Evolutionary conservation across 1,140 invertebrate species (phyloP), one percentile per base, ranked within the genome.

Genomic region (Formica selysi): DNA sequence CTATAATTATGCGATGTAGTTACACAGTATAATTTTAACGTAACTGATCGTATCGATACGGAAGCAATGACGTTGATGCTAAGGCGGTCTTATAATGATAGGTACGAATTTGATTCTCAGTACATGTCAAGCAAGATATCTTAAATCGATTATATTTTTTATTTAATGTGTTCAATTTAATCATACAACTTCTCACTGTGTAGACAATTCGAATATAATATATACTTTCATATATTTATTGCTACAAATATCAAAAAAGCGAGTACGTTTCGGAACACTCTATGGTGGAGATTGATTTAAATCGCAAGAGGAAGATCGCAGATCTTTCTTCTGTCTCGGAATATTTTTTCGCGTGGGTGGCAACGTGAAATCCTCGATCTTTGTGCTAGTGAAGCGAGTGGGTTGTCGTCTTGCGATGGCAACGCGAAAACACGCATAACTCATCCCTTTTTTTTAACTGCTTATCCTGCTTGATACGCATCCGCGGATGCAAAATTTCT

Each of bases 351-450:
- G 29, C 70, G 62, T 89, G 13, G 41, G 54, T 89, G 76, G 48
- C 36, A 16, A 16, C 3, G 44, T 48, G 74, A 81, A 71, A 87
- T 64, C 57, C 76, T 80, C 19, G 57, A 87, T 67, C 44, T 61
- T 88, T 48, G 54, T 57, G 57, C 11, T 51, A 6, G n/a, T 44
- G 10, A 32, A 61, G 41, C 41, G 13, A 67, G 38, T 65, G 13
- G 32, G 8, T 16, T 44, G 16, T 36, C 29, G 44, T 68, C 22
- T 29, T 41, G 19, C 61, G n/a, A 3, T 74, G 87, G 67, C 74
- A 87, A 89, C 54, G 68, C 79, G 4, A 51, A 87, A 89, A 90
- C 88, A 90, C n/a, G 38, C 41, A 80, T 73, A 89, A 89, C 67
- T 89, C 36, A 67, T 90, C 38, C 44, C 57, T 36, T 85, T 51